phyloP scores from a whole-genome alignment of 2,797 vertebrate genomes.

The Luscinia megarhynchos region DNA sequence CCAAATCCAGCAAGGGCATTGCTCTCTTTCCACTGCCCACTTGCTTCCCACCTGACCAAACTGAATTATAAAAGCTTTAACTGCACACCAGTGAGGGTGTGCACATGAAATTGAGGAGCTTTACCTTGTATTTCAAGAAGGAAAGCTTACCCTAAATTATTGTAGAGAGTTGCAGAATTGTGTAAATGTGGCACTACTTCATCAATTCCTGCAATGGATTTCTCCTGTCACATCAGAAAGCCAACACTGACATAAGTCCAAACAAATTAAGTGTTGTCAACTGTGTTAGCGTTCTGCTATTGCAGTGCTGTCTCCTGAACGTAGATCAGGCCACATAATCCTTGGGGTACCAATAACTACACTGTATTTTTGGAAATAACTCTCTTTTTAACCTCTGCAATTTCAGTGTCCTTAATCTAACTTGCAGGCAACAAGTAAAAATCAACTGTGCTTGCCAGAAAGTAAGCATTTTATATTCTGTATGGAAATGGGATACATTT shows the following conservation, averaged over 20 bases:
- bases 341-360: conserved; percentile 17
- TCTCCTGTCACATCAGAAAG: conserved; percentile 53
- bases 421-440: conserved; percentile 7
- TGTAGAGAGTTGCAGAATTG: neutral
- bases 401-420: neutral
- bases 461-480: neutral
- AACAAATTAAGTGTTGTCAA: conserved; percentile 57
- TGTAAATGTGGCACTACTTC: conserved; percentile 5
- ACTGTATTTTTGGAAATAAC: conserved; percentile 44
- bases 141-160: neutral
- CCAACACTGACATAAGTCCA: conserved; percentile 40
- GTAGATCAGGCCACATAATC: conserved; percentile 15
- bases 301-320: conserved; percentile 28
- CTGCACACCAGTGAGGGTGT: neutral
- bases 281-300: conserved; percentile 36
- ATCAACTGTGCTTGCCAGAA: neutral
- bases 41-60: neutral
- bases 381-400: neutral
- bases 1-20: neutral
- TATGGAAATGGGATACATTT: neutral
- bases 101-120: neutral
- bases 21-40: neutral
- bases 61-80: neutral
- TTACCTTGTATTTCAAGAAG: neutral
- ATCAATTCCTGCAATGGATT: neutral